Percentiles rank a stretch among this genome's conserved stretches.
phyloP scores from a whole-genome alignment of 2,888 invertebrate genomes.

The Glyphotaelius pellucidus region DNA sequence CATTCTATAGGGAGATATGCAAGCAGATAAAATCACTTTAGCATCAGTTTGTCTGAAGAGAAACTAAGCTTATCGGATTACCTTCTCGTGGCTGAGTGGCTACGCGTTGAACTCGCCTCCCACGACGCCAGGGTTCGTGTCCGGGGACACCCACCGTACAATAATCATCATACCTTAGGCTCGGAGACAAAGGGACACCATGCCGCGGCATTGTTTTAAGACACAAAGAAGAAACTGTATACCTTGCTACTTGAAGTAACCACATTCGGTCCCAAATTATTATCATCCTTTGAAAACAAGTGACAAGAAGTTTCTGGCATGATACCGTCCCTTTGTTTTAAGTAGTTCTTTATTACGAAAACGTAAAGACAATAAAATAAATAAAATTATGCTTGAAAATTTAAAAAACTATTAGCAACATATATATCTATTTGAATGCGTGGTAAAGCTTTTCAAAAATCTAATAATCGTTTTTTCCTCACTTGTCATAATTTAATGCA shows the following conservation, averaged over 20 bases:
- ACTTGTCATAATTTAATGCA: no score
- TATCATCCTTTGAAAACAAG: background rate
- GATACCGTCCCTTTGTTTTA: background rate
- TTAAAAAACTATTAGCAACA: background rate
- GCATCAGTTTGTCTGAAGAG: conserved; percentile 21
- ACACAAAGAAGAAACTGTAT: conserved; percentile 53
- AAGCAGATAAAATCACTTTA: background rate
- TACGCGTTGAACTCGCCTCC: conserved; percentile 47
- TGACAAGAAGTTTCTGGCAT: background rate
- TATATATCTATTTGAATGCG: background rate
- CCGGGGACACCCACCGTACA: conserved; percentile 33
- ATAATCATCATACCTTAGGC: conserved; percentile 25
- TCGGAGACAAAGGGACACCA: conserved; percentile 23
- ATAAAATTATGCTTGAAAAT: background rate
- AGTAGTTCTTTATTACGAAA: background rate
- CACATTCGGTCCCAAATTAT: conserved; percentile 14
- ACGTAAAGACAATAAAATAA: background rate
- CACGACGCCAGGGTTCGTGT: conserved; percentile 52
- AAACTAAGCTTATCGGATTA: conserved; percentile 36
- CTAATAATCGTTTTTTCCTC: background rate
- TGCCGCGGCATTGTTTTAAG: conserved; percentile 37
- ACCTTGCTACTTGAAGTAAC: conserved; percentile 18
- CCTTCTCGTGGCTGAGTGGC: conserved; percentile 25
- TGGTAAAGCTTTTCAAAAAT: background rate
- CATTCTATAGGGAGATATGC: background rate